phyloP scores from a whole-genome alignment of 2,113 vertebrate species.

The Nerophis lumbriciformis region DNA sequence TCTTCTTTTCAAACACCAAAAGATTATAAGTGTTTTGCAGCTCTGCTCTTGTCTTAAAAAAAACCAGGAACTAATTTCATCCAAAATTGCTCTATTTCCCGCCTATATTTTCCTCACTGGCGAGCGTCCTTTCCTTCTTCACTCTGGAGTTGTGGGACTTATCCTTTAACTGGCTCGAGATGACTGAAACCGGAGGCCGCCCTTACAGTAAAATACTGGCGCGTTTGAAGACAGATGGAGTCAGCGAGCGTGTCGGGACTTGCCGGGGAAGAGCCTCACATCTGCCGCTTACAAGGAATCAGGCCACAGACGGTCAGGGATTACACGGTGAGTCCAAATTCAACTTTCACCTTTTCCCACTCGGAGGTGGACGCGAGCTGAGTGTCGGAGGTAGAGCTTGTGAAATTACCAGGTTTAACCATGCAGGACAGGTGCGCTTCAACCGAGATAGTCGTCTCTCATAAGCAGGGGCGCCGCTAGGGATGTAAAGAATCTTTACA shows the following conservation, averaged over 20 bases:
- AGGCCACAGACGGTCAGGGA: slow-evolving; percentile 52
- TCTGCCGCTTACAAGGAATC: slow-evolving; percentile 58
- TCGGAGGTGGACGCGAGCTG: slow-evolving; percentile 26
- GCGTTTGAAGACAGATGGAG: slow-evolving; percentile 60
- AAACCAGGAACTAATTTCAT: not conserved
- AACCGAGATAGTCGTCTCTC: slow-evolving; percentile 16
- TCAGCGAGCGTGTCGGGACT: slow-evolving; percentile 52
- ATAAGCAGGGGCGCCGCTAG: no score
- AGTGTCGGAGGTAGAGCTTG: slow-evolving; percentile 27
- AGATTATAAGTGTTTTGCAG: not conserved
- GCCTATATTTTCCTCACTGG: slow-evolving; percentile 9
- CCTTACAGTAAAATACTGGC: slow-evolving; percentile 29
- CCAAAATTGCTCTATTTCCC: not conserved
- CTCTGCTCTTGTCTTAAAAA: slow-evolving; percentile 9
- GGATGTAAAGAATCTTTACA: no score
- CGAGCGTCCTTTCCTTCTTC: not conserved
- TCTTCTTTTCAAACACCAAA: no score
- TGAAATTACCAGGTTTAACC: slow-evolving; percentile 22
- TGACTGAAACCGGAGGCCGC: slow-evolving; percentile 18
- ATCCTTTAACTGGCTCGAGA: slow-evolving; percentile 36
- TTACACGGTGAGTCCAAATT: slow-evolving; percentile 51
- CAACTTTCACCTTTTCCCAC: slow-evolving; percentile 53
- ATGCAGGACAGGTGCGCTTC: slow-evolving; percentile 31
- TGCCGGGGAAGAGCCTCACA: slow-evolving; percentile 58
- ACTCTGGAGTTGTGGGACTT: slow-evolving; percentile 2